Base-by-base conservation (phyloP, 2,888 invertebrate genomes). In the Mechanitis mazaeus region DNA sequence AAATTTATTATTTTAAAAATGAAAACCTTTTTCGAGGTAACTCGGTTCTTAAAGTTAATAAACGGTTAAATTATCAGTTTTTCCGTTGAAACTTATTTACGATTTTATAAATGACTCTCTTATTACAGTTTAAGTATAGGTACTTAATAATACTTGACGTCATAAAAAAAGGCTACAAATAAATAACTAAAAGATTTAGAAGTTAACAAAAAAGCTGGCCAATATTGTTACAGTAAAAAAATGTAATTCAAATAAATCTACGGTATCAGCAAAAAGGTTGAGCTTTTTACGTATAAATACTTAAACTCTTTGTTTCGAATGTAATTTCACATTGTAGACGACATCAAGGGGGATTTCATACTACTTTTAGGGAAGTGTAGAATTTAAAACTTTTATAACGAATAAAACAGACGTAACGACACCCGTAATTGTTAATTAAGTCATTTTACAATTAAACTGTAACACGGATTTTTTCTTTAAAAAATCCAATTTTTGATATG, bases 21-120 rank as follows among this genome's bases (percentile, higher is more conserved):
- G 60, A 60, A 55, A 58, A 53, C 60, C 53, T 61, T 64, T 61
- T 64, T 46, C 54, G 58, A 58, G 35, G 45, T 58, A 60, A 55
- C 58, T 60, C 56, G 58, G 56, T 56, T 60, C 54, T 61, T 53
- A 61, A 55, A 42, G 54, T 61, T 60, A 56, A 61, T 50, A 31
- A 53, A 64, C 54, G 56, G 54, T 46, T 45, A 42, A 58, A 54
- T 53, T 58, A 58, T 53, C 60, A 54, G 46, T 54, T 58, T 56
- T 50, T 54, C 38, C 31, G 50, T 50, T 6, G n/a, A 31, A 50
- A 50, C 28, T 31, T 50, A 50, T 50, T 31, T 31, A 31, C 6
- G n/a, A 5, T 50, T 2, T 31, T 50, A 31, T 9, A 31, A 50
- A 6, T 6, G 50, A 50, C 6, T 50, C 9, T 20, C 28, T 28